These are phyloP conservation scores for Eumaeus atala DNA, from an alignment of 1,140 invertebrate species.

Conservation along the genomic window DNA sequence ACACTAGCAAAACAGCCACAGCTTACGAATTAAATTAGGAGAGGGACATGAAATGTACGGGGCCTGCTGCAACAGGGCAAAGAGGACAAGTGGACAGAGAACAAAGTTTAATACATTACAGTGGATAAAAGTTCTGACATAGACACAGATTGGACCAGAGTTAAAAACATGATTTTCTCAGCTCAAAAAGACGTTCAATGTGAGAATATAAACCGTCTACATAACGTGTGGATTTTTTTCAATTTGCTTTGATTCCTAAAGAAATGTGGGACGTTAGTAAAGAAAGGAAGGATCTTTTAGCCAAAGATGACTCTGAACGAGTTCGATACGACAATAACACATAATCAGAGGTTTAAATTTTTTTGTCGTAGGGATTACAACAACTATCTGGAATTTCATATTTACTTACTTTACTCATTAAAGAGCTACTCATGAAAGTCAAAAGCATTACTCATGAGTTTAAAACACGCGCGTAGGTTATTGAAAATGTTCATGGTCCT, in stretches of 20 bases:
- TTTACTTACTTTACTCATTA: slow-evolving; percentile 18
- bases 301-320: slow-evolving; percentile 9
- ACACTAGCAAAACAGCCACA: background rate
- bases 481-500: no score
- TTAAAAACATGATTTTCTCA: background rate
- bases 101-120: no score
- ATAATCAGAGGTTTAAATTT: slow-evolving; percentile 15
- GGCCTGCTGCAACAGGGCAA: slow-evolving; percentile 16
- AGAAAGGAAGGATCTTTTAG: slow-evolving; percentile 21
- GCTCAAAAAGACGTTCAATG: background rate
- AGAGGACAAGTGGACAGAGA: no score
- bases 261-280: slow-evolving; percentile 24
- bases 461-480: no score
- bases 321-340: slow-evolving; percentile 13
- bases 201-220: slow-evolving; percentile 11
- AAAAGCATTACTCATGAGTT: slow-evolving; percentile 15
- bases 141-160: background rate
- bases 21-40: slow-evolving; percentile 7
- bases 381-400: slow-evolving; percentile 13
- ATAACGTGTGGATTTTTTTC: slow-evolving; percentile 21
- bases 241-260: no score
- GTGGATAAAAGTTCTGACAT: slow-evolving; percentile 10
- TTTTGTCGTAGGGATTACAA: slow-evolving; percentile 22
- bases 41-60: slow-evolving; percentile 20
- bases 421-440: slow-evolving; percentile 19